A percentile compares a stretch with the other conserved stretches of the same genome.
These are phyloP conservation scores for Uropsilus gracilis DNA, from an alignment of 2,113 vertebrate genomes.

Conservation along the genomic window DNA sequence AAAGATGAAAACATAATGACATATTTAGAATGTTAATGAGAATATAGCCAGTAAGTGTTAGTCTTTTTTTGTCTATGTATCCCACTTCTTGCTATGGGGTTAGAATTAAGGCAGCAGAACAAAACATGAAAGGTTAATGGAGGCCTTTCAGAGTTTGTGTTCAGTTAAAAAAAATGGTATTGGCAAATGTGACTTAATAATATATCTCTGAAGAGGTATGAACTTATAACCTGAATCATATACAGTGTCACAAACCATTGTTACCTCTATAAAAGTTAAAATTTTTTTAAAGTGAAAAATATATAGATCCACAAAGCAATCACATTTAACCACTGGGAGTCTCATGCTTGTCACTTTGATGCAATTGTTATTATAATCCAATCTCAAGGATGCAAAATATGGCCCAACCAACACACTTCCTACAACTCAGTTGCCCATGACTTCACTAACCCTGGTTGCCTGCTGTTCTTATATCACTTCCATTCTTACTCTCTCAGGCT, in stretches of 20 bases:
- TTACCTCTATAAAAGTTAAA: no score
- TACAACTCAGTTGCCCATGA: background rate
- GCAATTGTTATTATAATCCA: background rate
- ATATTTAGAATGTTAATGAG: background rate
- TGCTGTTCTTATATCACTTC: background rate
- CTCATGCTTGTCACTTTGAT: background rate
- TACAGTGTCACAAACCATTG: no score
- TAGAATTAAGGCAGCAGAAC: background rate
- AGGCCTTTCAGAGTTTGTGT: background rate
- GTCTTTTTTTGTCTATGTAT: background rate
- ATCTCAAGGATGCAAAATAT: background rate
- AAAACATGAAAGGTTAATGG: background rate
- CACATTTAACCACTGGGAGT: no score
- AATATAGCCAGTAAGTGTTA: background rate
- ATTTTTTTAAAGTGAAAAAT: no score
- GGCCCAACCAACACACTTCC: background rate
- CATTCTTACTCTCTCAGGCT: background rate
- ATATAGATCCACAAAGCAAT: background rate
- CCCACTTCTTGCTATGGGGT: background rate
- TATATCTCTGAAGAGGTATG: no score
- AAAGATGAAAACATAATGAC: background rate
- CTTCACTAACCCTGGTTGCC: background rate
- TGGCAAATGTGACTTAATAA: no score
- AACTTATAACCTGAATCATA: no score
- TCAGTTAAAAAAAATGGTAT: background rate